Evolutionary conservation across 1,140 invertebrate genomes (phyloP), one percentile per base, ranked within the genome.

Genomic region (Drosophila rhopaloa): DNA sequence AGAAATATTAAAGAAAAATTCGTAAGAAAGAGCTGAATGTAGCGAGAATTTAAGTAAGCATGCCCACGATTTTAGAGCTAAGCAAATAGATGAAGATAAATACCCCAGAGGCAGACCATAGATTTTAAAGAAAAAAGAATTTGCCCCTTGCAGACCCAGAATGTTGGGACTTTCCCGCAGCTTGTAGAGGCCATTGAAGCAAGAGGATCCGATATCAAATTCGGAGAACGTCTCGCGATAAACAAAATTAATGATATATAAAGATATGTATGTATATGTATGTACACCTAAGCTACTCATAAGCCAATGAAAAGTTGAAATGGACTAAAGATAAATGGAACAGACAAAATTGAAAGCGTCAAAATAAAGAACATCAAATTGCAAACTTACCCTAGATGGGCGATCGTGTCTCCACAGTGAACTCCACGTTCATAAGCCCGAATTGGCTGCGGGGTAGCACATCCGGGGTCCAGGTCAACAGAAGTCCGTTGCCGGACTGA

Each of bases 21-120:
- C 75, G 46, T 73, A 82, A 79, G 57, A 88, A 76, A 88, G 63
- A 57, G 83, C 84, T 86, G 83, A 88, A 86, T 48, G 79, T 88
- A 86, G 82, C 83, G 29, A 86, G 75, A 73, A 72, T 62, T 53
- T 73, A 82, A 81, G 68, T 76, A 88, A 88, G 84, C 84, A 89
- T 89, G 81, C 77, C 84, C 84, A 89, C 73, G 83, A 88, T 88
- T 89, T 88, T 88, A 88, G 80, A 89, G 76, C 84, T 89, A 88
- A 89, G 83, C 84, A 56, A 51, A 66, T 60, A 67, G 63, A 75
- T 73, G 47, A 73, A 13, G 63, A 53, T 41, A 16, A 68, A 60
- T 44, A 79, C 53, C 54, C 40, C 29, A 48, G 60, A 55, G 55
- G 70, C 75, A 71, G 55, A 63, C 84, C 84, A 84, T 84, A 83